phyloP scores from a whole-genome alignment of 2,888 invertebrate genomes.

The Myathropa florea region DNA sequence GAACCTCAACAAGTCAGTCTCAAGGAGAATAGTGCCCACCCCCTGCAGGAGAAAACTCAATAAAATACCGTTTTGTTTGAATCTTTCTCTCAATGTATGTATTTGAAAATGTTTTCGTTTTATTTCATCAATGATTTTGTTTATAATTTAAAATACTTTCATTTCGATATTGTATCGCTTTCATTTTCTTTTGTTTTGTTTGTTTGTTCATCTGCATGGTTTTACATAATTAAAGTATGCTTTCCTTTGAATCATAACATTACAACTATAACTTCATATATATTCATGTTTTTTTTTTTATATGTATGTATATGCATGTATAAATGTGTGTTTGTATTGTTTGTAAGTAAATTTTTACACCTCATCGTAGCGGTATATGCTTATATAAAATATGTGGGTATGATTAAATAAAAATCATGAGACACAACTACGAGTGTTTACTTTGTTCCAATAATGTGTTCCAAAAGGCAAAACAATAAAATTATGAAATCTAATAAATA shows the following conservation, averaged over 20 bases:
- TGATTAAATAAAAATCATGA: slow-evolving; percentile 23
- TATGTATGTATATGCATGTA: not conserved
- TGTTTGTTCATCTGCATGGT: slow-evolving; percentile 5
- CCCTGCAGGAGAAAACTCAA: slow-evolving; percentile 5
- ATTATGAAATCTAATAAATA: slow-evolving; percentile 45
- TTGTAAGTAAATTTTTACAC: slow-evolving; percentile 1
- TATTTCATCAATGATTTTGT: slow-evolving; percentile 56
- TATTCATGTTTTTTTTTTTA: not conserved
- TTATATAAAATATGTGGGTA: slow-evolving; percentile 4
- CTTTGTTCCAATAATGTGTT: slow-evolving; percentile 11
- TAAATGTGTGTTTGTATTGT: not conserved
- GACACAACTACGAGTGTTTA: slow-evolving; percentile 36
- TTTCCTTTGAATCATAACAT: slow-evolving; percentile 43
- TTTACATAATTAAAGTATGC: slow-evolving; percentile 46
- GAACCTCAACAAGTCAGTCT: slow-evolving; percentile 37
- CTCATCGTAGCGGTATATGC: not conserved
- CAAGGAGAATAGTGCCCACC: not conserved
- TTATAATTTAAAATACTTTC: slow-evolving; percentile 67
- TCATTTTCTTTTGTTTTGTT: not conserved
- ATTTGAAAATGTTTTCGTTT: slow-evolving; percentile 55
- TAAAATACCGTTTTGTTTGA: slow-evolving; percentile 47
- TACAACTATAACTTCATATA: slow-evolving; percentile 61
- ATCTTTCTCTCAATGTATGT: slow-evolving; percentile 47
- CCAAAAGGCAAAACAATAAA: not conserved
- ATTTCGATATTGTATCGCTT: not conserved